Conservation (phyloP, 2,113 vertebrate genomes). For the Pomatostomus ruficeps region DNA sequence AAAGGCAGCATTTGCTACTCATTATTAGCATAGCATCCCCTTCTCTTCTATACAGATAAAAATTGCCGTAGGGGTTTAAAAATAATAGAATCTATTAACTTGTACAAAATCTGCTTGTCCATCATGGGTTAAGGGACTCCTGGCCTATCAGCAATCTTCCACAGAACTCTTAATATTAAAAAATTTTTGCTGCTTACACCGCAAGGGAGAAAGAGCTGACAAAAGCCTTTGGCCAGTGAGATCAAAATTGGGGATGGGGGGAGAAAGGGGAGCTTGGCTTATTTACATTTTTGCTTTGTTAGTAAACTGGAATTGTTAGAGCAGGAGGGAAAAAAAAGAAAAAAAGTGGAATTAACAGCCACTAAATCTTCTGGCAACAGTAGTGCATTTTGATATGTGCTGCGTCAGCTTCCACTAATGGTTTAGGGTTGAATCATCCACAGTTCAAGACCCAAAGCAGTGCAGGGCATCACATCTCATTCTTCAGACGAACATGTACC, state of each 20-base stretch:
- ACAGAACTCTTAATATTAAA: slow-evolving; percentile 45
- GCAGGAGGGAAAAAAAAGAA: neutral
- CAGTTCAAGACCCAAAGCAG: slow-evolving; percentile 24
- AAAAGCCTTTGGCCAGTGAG: slow-evolving; percentile 62
- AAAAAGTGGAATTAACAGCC: slow-evolving; percentile 58
- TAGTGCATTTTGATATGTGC: slow-evolving; percentile 50
- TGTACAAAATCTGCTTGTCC: neutral
- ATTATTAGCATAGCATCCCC: neutral
- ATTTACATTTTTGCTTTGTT: slow-evolving; percentile 80
- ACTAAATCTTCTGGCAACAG: slow-evolving; percentile 59
- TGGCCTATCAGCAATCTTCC: slow-evolving; percentile 25
- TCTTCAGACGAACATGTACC: neutral
- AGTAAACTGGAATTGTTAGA: slow-evolving; percentile 60
- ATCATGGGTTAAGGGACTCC: slow-evolving; percentile 9
- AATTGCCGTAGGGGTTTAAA: neutral
- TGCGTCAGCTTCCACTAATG: slow-evolving; percentile 54
- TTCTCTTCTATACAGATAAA: neutral
- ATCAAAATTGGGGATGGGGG: slow-evolving; percentile 22
- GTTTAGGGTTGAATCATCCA: slow-evolving; percentile 14
- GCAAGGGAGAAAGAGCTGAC: slow-evolving; percentile 68
- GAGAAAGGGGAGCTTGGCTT: slow-evolving; percentile 40
- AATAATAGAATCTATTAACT: neutral
- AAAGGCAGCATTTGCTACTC: neutral
- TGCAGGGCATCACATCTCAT: neutral
- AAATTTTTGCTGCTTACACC: slow-evolving; percentile 43